A percentile compares a stretch with the other conserved stretches of the same genome.
Conservation (phyloP, 2,113 vertebrate genomes). For the Porphyrio hochstetteri region DNA sequence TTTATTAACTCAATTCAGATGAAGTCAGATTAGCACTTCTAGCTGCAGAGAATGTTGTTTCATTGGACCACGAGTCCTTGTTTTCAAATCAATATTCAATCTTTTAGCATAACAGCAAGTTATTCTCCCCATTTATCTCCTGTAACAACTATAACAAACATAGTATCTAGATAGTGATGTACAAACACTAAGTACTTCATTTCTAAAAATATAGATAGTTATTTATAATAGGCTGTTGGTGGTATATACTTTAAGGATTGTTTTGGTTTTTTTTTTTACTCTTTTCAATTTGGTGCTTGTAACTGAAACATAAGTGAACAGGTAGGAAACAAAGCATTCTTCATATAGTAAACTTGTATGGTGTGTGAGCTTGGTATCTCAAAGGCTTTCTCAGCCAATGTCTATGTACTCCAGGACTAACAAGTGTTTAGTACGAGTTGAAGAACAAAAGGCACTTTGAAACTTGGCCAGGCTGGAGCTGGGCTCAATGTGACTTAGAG, state of each 20-base stretch:
- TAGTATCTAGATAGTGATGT: neutral
- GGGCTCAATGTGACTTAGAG: neutral
- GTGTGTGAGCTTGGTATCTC: neutral
- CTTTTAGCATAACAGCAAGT: slow-evolving; percentile 47
- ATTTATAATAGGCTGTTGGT: neutral
- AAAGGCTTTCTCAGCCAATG: neutral
- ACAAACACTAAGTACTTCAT: neutral
- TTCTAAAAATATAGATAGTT: neutral
- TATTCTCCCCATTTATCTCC: slow-evolving; percentile 30
- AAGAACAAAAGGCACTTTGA: neutral
- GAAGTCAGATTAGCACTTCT: slow-evolving; percentile 62
- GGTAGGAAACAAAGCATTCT: neutral
- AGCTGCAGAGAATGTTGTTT: slow-evolving; percentile 36
- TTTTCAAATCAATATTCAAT: slow-evolving; percentile 33
- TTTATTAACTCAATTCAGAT: slow-evolving; percentile 54
- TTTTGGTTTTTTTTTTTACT: neutral
- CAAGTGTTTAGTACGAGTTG: neutral
- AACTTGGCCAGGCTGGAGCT: neutral
- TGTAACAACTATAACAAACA: neutral
- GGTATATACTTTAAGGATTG: neutral
- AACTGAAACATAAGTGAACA: neutral
- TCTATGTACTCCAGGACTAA: neutral
- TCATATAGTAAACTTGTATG: neutral
- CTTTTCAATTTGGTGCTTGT: neutral
- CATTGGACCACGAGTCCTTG: neutral